Evolutionary conservation across 2,888 invertebrate genomes (phyloP).

Genomic region (Cyclophora albipunctata): DNA sequence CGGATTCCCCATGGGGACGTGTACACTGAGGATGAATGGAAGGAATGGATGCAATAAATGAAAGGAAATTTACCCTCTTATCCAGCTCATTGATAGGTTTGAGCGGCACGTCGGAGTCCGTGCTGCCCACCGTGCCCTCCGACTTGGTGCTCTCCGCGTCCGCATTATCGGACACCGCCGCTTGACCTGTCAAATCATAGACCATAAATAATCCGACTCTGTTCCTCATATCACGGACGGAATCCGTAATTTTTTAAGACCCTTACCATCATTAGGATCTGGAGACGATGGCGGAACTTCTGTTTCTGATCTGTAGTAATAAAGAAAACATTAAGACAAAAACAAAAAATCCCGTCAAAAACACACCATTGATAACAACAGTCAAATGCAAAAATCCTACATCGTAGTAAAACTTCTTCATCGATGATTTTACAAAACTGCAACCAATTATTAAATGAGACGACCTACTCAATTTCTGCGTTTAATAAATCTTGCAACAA

Average conservation of each 20-base stretch:
- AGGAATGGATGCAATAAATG: too few species aligned
- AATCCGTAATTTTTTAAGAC: too few species aligned
- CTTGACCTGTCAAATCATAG: conserved; percentile 30
- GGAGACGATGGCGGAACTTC: conserved; percentile 37
- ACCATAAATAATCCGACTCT: background rate
- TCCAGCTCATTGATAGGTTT: conserved; percentile 81
- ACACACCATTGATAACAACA: too few species aligned
- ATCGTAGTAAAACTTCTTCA: too few species aligned
- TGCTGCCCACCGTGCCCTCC: conserved; percentile 74
- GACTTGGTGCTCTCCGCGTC: conserved; percentile 83
- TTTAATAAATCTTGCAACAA: background rate
- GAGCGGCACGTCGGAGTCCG: conserved; percentile 80
- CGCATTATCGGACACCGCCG: conserved; percentile 62
- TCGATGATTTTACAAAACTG: too few species aligned
- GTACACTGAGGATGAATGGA: too few species aligned
- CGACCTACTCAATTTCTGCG: too few species aligned
- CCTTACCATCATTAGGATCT: conserved; percentile 38
- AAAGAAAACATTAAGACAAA: background rate
- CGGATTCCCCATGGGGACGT: too few species aligned
- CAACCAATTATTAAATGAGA: too few species aligned
- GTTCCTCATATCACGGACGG: too few species aligned
- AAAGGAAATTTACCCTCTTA: conserved; percentile 38
- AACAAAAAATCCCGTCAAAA: background rate
- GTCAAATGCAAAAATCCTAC: too few species aligned
- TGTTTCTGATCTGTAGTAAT: conserved; percentile 37